Evolutionary conservation across 2,797 vertebrate species (phyloP).

Genomic region (Nasua narica): DNA sequence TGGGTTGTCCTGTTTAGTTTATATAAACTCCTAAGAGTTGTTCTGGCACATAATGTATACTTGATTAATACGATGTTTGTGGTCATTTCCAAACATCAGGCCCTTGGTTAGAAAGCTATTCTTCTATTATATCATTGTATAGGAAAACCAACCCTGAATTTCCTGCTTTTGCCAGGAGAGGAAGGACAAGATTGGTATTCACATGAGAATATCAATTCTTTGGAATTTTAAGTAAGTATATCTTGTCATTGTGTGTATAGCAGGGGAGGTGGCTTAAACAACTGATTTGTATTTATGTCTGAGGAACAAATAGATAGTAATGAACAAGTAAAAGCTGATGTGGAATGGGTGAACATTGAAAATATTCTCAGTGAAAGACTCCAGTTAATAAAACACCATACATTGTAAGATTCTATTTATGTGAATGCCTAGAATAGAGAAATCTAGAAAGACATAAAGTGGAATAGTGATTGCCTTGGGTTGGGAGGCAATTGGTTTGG

Average conservation of each 20-base stretch:
- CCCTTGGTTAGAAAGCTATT: background rate
- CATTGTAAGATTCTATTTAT: background rate
- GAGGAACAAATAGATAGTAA: slow-evolving; percentile 19
- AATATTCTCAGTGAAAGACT: background rate
- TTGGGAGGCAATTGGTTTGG: background rate
- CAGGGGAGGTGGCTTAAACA: background rate
- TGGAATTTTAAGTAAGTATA: background rate
- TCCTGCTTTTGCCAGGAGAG: background rate
- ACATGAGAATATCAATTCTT: background rate
- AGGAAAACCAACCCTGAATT: background rate
- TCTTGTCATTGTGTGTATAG: background rate
- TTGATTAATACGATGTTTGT: background rate
- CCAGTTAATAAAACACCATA: background rate
- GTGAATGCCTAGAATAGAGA: background rate
- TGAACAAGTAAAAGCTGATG: slow-evolving; percentile 9
- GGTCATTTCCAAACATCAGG: background rate
- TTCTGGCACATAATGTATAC: background rate
- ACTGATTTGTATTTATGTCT: background rate
- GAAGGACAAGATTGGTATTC: background rate
- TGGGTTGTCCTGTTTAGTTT: background rate
- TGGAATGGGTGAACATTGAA: background rate
- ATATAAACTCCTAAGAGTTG: background rate
- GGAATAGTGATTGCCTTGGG: background rate
- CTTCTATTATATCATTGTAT: background rate
- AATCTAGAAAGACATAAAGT: background rate